Evolutionary conservation across 2,888 invertebrate genomes (phyloP).

Genomic region (Idaea dimidiata): DNA sequence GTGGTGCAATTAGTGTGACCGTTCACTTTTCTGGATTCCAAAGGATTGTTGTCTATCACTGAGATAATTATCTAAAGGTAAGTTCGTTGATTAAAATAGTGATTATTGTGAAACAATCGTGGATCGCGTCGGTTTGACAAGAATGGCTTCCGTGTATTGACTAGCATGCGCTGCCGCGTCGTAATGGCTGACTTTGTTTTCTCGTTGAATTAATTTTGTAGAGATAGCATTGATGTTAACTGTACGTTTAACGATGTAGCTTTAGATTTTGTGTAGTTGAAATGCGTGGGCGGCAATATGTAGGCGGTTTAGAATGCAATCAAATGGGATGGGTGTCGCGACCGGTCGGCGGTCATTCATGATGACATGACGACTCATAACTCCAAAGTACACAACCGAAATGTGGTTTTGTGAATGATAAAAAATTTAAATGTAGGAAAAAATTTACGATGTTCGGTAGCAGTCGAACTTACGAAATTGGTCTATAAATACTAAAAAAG

Average conservation of each 20-base stretch:
- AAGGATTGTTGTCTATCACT: slow-evolving; percentile 66
- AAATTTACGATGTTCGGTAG: not conserved
- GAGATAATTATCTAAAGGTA: slow-evolving; percentile 62
- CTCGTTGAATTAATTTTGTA: slow-evolving; percentile 46
- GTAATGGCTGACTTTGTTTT: slow-evolving; percentile 78
- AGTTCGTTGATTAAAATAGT: slow-evolving; percentile 40
- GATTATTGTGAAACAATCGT: slow-evolving; percentile 16
- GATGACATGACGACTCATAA: not conserved
- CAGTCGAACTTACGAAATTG: not conserved
- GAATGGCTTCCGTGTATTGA: slow-evolving; percentile 79
- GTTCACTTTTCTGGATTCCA: slow-evolving; percentile 64
- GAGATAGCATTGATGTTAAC: slow-evolving; percentile 33
- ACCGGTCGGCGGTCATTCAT: slow-evolving; percentile 29
- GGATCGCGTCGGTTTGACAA: slow-evolving; percentile 62
- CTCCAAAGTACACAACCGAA: not conserved
- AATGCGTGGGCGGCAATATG: slow-evolving; percentile 57
- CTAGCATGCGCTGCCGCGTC: slow-evolving; percentile 76
- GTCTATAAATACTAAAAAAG: too few species aligned
- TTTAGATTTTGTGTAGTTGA: slow-evolving; percentile 42
- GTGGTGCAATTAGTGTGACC: slow-evolving; percentile 72
- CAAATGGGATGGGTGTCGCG: slow-evolving; percentile 37
- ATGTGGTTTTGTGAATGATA: not conserved
- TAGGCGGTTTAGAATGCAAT: slow-evolving; percentile 54
- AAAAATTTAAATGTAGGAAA: not conserved
- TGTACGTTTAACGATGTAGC: slow-evolving; percentile 34